A percentile compares a stretch with the other conserved stretches of the same genome.
Evolutionary conservation across 1,140 invertebrate species (phyloP).

Genomic region (silkworm (Bombyx mori)): DNA sequence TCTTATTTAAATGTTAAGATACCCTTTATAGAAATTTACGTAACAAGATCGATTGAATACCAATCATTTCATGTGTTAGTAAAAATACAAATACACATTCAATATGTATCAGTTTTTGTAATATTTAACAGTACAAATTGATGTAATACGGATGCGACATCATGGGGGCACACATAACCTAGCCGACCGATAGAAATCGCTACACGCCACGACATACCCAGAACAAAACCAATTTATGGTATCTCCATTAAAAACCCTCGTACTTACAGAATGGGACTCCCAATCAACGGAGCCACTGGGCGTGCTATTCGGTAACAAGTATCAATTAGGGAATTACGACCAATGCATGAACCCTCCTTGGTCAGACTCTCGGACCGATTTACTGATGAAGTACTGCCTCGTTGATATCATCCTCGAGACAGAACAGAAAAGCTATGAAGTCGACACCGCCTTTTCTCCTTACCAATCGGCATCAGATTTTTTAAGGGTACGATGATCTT

Average conservation of each 20-base stretch:
- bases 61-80: too few relatives aligned
- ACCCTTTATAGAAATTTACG: too few relatives aligned
- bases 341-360: constrained; percentile 3
- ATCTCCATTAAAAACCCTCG: too few relatives aligned
- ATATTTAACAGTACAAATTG: constrained; percentile 88
- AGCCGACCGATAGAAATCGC: constrained; percentile 99
- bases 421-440: too few relatives aligned
- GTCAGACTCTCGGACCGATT: background rate
- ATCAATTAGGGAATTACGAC: constrained; percentile 1
- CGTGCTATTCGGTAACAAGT: background rate
- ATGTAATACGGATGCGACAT: constrained; percentile 99
- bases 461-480: constrained; percentile 65
- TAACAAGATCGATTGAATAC: too few relatives aligned
- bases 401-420: background rate
- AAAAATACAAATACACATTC: too few relatives aligned
- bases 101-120: too few relatives aligned
- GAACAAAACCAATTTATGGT: constrained; percentile 73
- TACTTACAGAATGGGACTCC: constrained; percentile 1
- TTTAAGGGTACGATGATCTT: constrained; percentile 60
- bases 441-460: constrained; percentile 39
- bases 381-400: constrained; percentile 2
- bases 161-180: constrained; percentile 99
- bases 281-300: background rate
- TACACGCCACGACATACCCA: constrained; percentile 81
- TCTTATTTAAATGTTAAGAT: too few relatives aligned